Conservation (phyloP, 2,888 invertebrate genomes). For the Erebia palarica region DNA sequence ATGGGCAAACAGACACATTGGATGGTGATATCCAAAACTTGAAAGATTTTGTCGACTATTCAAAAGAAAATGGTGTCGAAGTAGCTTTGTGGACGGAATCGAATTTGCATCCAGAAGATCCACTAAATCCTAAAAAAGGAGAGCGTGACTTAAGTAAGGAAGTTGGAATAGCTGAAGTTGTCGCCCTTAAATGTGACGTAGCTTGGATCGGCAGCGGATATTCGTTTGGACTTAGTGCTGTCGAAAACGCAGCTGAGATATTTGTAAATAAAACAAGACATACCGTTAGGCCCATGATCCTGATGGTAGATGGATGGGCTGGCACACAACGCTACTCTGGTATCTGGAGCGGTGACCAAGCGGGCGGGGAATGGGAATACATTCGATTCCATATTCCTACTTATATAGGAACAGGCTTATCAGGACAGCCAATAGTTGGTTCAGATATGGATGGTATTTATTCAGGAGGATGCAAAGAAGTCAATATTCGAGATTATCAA, state of each 20-base stretch:
- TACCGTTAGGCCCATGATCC: slow-evolving; percentile 59
- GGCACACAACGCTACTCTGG: slow-evolving; percentile 72
- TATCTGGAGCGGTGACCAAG: slow-evolving; percentile 75
- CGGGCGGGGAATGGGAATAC: slow-evolving; percentile 75
- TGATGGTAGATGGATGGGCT: slow-evolving; percentile 77
- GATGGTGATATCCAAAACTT: slow-evolving; percentile 71
- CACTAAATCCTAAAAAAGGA: slow-evolving; percentile 68
- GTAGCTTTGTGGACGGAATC: slow-evolving; percentile 74
- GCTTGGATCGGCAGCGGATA: slow-evolving; percentile 75
- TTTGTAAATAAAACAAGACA: slow-evolving; percentile 55
- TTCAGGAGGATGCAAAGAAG: slow-evolving; percentile 58
- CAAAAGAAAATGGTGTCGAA: slow-evolving; percentile 64
- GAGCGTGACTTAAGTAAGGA: slow-evolving; percentile 71
- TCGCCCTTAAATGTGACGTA: slow-evolving; percentile 74
- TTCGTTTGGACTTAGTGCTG: slow-evolving; percentile 68
- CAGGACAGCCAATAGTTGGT: slow-evolving; percentile 70
- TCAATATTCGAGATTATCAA: slow-evolving; percentile 72
- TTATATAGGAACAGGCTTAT: slow-evolving; percentile 70
- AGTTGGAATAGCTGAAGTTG: slow-evolving; percentile 62
- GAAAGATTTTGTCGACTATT: slow-evolving; percentile 62
- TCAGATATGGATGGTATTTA: slow-evolving; percentile 78
- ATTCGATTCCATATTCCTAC: slow-evolving; percentile 77
- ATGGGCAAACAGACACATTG: slow-evolving; percentile 70
- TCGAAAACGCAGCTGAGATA: slow-evolving; percentile 63
- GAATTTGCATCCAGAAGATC: slow-evolving; percentile 65